Evolutionary conservation across 2,797 vertebrate species (phyloP).

Genomic region (Karalla daura): DNA sequence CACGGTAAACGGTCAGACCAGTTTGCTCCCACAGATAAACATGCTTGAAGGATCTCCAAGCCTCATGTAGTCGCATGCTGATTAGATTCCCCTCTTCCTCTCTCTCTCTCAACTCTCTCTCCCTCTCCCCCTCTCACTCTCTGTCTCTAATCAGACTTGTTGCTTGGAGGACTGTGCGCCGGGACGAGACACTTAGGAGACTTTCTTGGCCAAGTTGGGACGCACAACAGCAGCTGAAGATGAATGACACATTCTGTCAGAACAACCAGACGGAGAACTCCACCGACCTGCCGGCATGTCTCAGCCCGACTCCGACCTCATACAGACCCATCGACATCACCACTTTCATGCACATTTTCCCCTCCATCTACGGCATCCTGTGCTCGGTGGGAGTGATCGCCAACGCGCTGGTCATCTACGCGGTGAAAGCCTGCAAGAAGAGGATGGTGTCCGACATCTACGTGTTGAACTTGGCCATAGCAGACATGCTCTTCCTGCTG

Average conservation of each 20-base stretch:
- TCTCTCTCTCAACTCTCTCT: too few species aligned
- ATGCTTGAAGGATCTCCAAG: neutral
- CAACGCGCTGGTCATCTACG: constrained; percentile 86
- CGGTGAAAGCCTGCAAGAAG: constrained; percentile 85
- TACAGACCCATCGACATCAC: constrained; percentile 75
- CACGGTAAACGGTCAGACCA: constrained; percentile 30
- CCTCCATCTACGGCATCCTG: constrained; percentile 84
- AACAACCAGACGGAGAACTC: constrained; percentile 62
- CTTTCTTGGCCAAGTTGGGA: constrained; percentile 56
- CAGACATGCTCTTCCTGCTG: constrained; percentile 86
- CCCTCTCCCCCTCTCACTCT: too few species aligned
- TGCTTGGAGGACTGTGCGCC: neutral
- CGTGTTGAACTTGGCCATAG: constrained; percentile 86
- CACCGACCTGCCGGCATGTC: constrained; percentile 62
- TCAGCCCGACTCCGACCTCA: constrained; percentile 29
- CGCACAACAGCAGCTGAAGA: constrained; percentile 52
- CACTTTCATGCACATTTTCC: constrained; percentile 87
- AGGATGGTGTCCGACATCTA: constrained; percentile 88
- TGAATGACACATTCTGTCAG: constrained; percentile 78
- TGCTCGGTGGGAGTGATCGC: constrained; percentile 84
- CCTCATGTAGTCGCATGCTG: neutral
- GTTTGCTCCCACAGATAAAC: constrained; percentile 42
- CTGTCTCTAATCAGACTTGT: neutral
- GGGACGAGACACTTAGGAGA: neutral
- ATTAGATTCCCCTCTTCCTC: neutral